Conservation (phyloP, 2,797 vertebrate genomes). For the Hapalemur alaotrensis region DNA sequence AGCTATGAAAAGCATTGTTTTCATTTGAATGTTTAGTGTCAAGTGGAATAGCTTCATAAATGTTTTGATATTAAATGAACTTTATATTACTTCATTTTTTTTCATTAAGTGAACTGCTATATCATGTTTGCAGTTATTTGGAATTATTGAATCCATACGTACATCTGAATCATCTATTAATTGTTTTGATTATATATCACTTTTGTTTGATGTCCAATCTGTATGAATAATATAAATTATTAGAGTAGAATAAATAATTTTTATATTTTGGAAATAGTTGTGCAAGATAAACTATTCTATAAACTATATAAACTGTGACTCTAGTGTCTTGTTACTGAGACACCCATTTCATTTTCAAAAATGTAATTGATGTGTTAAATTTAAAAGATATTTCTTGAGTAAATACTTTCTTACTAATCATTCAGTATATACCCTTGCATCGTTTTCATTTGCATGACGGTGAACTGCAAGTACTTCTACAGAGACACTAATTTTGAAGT, state of each 20-base stretch:
- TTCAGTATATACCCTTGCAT: background rate
- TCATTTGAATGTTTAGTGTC: background rate
- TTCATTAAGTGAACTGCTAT: background rate
- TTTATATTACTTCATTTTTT: background rate
- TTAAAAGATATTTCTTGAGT: background rate
- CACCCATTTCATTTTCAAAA: background rate
- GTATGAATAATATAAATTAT: background rate
- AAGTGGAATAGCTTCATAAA: background rate
- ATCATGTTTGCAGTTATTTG: background rate
- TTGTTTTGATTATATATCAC: background rate
- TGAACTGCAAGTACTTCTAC: background rate
- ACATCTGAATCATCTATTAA: background rate
- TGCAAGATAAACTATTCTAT: background rate
- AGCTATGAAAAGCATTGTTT: background rate
- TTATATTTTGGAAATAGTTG: background rate
- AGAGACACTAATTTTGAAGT: background rate
- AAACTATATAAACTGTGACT: background rate
- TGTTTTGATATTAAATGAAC: background rate
- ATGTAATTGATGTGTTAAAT: background rate
- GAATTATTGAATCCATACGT: background rate
- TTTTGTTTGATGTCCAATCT: background rate
- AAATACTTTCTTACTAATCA: background rate
- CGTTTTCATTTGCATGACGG: background rate
- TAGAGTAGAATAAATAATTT: background rate
- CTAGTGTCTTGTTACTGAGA: background rate